Conservation (phyloP, 1,140 invertebrate genomes). For the Drosophila pectinifera region DNA sequence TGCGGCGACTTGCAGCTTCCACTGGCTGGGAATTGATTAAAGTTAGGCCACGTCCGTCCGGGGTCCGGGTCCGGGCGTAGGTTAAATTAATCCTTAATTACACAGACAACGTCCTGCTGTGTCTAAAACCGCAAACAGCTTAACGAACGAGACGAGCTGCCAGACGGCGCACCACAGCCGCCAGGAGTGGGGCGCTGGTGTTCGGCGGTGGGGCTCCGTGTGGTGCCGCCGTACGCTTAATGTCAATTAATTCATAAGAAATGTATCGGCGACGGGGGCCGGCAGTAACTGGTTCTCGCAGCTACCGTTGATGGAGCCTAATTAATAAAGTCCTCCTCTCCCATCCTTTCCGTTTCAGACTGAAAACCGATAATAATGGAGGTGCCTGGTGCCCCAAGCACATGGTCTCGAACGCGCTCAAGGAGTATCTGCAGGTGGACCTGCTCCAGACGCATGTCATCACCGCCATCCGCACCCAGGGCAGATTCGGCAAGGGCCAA, state of each 20-base stretch:
- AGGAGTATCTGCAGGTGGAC: slow-evolving; percentile 96
- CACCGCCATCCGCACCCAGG: slow-evolving; percentile 94
- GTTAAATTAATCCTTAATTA: slow-evolving; percentile 85
- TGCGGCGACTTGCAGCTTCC: neutral
- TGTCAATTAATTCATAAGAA: slow-evolving; percentile 84
- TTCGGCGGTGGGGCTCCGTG: slow-evolving; percentile 44
- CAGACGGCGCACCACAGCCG: slow-evolving; percentile 54
- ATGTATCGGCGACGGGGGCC: slow-evolving; percentile 8
- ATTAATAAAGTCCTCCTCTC: slow-evolving; percentile 71
- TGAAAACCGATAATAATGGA: slow-evolving; percentile 94
- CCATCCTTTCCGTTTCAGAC: slow-evolving; percentile 87
- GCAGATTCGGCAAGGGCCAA: slow-evolving; percentile 96
- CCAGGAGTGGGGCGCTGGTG: neutral
- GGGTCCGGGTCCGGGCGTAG: slow-evolving; percentile 72
- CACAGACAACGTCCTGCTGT: slow-evolving; percentile 84
- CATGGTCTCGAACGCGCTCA: slow-evolving; percentile 93
- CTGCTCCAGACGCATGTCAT: slow-evolving; percentile 91
- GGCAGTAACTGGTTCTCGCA: slow-evolving; percentile 52
- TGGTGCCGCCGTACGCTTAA: slow-evolving; percentile 83
- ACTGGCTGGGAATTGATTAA: slow-evolving; percentile 59
- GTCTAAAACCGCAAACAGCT: slow-evolving; percentile 73
- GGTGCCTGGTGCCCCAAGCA: slow-evolving; percentile 97
- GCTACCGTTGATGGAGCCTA: slow-evolving; percentile 51
- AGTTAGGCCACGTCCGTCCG: slow-evolving; percentile 20
- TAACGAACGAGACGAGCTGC: slow-evolving; percentile 83